Conservation (phyloP, 2,888 invertebrate species). For the Tineola bisselliella region DNA sequence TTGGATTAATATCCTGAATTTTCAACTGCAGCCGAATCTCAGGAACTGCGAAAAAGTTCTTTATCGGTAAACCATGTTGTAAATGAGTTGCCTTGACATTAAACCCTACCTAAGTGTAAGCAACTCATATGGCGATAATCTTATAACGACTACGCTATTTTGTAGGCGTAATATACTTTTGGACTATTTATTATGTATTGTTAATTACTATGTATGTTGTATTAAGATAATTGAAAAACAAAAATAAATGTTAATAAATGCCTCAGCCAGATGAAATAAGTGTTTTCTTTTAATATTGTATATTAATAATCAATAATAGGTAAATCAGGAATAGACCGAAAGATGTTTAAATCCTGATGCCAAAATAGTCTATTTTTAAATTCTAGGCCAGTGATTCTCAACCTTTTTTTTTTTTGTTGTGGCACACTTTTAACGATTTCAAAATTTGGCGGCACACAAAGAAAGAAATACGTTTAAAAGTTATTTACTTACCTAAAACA, state of each 20-base stretch:
- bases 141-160: constrained; percentile 68
- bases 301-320: too few relatives aligned
- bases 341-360: too few relatives aligned
- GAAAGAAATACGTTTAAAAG: too few relatives aligned
- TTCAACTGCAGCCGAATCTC: not conserved
- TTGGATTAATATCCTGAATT: not conserved
- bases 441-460: too few relatives aligned
- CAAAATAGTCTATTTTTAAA: too few relatives aligned
- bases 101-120: constrained; percentile 31
- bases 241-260: constrained; percentile 70
- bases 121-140: constrained; percentile 65
- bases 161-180: constrained; percentile 70
- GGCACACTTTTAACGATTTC: too few relatives aligned
- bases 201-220: constrained; percentile 70
- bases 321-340: too few relatives aligned
- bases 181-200: constrained; percentile 69
- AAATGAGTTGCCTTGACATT: constrained; percentile 54
- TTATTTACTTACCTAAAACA: too few relatives aligned
- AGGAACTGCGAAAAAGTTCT: not conserved
- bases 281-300: too few relatives aligned
- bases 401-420: too few relatives aligned
- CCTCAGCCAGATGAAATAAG: constrained; percentile 61
- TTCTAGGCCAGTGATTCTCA: too few relatives aligned
- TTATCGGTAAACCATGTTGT: constrained; percentile 21
- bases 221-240: constrained; percentile 64